Base-by-base conservation (phyloP, 2,888 invertebrate species). In the Bellardia pandia region DNA sequence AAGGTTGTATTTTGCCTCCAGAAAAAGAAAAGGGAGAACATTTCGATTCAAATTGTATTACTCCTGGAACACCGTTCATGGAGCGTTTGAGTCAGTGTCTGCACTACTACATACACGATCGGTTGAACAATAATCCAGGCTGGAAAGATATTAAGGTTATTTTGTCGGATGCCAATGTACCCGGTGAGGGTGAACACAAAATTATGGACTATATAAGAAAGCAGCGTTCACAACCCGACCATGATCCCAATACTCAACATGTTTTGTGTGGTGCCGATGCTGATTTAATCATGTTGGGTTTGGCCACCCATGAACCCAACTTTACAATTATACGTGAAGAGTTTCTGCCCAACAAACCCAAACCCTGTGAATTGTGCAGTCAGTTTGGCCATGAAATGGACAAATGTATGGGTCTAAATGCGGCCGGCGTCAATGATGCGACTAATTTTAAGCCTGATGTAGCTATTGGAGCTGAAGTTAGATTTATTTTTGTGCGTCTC, bases 41-140 rank as follows among this genome's bases (percentile, higher is more conserved):
- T 94, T 99, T 99, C 93, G 99, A 99, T 94, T 98, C 98, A 79
- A 99, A 99, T 94, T 99, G 99, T 92, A 99, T 99, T 91, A 99
- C 99, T 0, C 99, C 99, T 0, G 99, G 99, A n/a, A 99, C 99
- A 7, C 98, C 98, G 0, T 99, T 99, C 92, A 99, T 99, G 99
- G 98, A 97, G 90, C 94, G 97, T 56, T 94, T 99, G 81, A 98
- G 97, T 94, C 94, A 95, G 93, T 95, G 98, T 94, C 93, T 97
- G 93, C 95, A 96, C 93, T 94, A 93, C 94, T 91, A 92, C 88
- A 91, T 94, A 37, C 93, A 93, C 84, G 91, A 93, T 72, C 90
- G 92, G 6, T 88, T 99, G 89, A 99, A 99, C 92, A 98, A 94
- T 92, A 98, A 99, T 93, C 97, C 99, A 2, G 99, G 98, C 0